Evolutionary conservation across 2,113 vertebrate species (phyloP).

Genomic region (Microtus ochrogaster): DNA sequence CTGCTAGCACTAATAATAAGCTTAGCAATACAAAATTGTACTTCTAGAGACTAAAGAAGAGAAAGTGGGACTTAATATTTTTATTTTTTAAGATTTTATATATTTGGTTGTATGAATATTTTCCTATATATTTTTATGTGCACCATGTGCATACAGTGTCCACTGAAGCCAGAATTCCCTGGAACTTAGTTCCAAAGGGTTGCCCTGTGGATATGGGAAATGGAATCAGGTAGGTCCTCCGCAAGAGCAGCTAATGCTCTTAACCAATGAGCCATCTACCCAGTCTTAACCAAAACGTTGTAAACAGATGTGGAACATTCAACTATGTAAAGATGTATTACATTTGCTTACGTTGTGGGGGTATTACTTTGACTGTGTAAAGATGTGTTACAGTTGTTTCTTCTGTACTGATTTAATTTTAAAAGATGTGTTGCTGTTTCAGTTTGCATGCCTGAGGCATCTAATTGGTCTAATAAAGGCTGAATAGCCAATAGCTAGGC

Average conservation of each 20-base stretch:
- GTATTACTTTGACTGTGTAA: not conserved
- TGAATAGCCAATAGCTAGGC: not conserved
- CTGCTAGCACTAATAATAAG: not conserved
- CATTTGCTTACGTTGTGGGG: not conserved
- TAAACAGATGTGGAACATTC: not conserved
- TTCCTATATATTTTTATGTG: not conserved
- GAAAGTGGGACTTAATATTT: slow-evolving; percentile 34
- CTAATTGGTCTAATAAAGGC: not conserved
- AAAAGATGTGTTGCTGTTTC: not conserved
- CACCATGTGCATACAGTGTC: not conserved
- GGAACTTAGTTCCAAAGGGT: not conserved
- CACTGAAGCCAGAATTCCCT: not conserved
- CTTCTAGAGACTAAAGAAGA: slow-evolving; percentile 28
- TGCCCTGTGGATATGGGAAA: not conserved
- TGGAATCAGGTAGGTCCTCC: not conserved
- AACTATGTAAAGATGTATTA: not conserved
- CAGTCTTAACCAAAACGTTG: not conserved
- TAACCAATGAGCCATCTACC: not conserved
- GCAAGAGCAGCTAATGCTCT: not conserved
- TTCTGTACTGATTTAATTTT: not conserved
- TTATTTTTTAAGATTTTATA: not conserved
- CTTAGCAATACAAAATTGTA: slow-evolving; percentile 9
- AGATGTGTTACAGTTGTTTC: not conserved
- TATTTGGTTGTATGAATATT: not conserved
- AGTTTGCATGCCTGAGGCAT: not conserved